These are phyloP conservation scores for Motacilla tschutschensis DNA, from an alignment of 2,113 vertebrate species.

Conservation along the genomic window DNA sequence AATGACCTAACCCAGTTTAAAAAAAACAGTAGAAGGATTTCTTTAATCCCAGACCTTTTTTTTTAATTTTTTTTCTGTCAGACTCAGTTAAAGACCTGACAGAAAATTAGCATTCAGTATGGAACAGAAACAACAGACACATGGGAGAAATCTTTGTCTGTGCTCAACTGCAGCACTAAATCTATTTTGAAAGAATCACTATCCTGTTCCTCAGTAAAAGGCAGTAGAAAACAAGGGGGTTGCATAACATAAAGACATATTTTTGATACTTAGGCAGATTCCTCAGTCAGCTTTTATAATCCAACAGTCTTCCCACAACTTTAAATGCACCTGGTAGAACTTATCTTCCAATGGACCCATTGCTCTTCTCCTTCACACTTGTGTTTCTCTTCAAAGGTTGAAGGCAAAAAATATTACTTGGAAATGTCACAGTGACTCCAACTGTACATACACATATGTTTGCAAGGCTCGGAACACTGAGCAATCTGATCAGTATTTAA, in stretches of 20 bases:
- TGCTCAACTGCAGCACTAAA: not conserved
- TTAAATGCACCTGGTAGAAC: not conserved
- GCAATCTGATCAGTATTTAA: not conserved
- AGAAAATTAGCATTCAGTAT: not conserved
- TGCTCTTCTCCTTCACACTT: not conserved
- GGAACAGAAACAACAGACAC: not conserved
- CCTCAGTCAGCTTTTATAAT: not conserved
- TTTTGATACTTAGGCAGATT: not conserved
- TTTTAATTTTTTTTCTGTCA: not conserved
- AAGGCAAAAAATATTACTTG: not conserved
- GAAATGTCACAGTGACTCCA: constrained; percentile 4
- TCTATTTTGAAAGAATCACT: not conserved
- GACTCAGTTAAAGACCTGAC: not conserved
- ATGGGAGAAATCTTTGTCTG: not conserved
- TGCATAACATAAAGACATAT: not conserved
- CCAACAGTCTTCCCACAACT: not conserved
- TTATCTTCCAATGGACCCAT: not conserved
- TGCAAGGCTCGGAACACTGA: not conserved
- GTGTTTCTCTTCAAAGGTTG: not conserved
- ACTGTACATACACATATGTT: not conserved
- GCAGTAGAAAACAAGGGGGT: not conserved
- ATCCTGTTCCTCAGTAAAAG: not conserved
- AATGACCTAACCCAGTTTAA: not conserved
- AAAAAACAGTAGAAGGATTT: not conserved
- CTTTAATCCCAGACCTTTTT: not conserved